Evolutionary conservation across 2,797 vertebrate genomes (phyloP).

Genomic region (Hydrophis major): DNA sequence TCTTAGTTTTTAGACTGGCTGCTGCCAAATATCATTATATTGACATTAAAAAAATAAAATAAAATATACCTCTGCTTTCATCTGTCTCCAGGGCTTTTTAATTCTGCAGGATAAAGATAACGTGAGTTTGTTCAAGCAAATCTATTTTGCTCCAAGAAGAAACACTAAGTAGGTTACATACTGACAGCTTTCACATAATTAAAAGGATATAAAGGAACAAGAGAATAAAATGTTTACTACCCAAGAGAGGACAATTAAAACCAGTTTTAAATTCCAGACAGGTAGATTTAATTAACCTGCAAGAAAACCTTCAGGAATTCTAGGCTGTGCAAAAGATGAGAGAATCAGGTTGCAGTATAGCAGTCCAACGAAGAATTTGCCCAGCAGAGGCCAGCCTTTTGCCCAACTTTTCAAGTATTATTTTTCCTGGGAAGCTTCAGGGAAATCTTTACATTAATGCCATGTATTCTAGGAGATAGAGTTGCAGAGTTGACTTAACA

Average conservation of each 20-base stretch:
- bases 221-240: neutral
- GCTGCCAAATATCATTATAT: neutral
- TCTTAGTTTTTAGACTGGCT: neutral
- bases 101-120: neutral
- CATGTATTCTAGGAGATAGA: neutral
- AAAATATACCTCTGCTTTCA: neutral
- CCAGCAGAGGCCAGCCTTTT: neutral
- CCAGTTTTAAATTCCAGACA: neutral
- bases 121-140: neutral
- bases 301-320: neutral
- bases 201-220: neutral
- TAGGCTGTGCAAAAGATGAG: neutral
- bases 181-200: neutral
- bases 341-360: neutral
- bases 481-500: neutral
- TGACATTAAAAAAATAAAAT: neutral
- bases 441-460: neutral
- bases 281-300: slow-evolving; percentile 10
- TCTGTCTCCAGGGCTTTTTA: neutral
- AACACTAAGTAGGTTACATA: neutral
- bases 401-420: neutral
- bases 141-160: neutral
- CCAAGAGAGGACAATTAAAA: neutral
- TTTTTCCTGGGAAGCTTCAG: neutral
- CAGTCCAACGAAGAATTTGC: neutral